Evolutionary conservation across 2,797 vertebrate genomes (phyloP), one percentile per base, ranked within the genome.

Genomic region (Remorina albescens): DNA sequence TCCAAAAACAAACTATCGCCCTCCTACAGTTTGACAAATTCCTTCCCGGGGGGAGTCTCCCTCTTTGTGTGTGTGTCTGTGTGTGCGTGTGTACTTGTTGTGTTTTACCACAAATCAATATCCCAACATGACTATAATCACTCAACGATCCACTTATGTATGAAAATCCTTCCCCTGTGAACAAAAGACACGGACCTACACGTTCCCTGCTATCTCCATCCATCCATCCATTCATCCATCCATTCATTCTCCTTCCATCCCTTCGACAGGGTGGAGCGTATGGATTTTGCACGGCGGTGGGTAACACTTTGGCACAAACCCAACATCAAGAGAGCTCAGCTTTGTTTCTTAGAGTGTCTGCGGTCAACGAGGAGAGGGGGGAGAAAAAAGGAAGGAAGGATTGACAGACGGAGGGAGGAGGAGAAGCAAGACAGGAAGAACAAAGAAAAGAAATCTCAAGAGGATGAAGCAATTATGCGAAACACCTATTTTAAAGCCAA

Each of bases 61-160:
- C 8, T 63, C 21, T 15, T 23, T 30, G 4, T 53, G 28, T 21
- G 39, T 37, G 59, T 51, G 51, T 68, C 39, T 62, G 61, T 32
- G 67, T 76, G 57, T 49, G 67, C 32, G 53, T 19, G 47, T 25
- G 28, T 49, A 49, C 21, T 41, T 41, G 51, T 39, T 39, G 54
- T 18, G 23, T 36, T 21, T 61, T 23, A 57, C 26, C 8, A 59
- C 62, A 12, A 61, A 78, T 86, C 88, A 81, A 86, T 88, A 73
- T 15, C 23, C 53, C 59, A 76, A 74, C 76, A 62, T 82, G 63
- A 73, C 30, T 61, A 63, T 87, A 74, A 88, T 87, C 85, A 83
- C 75, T 73, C 67, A 88, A 83, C 82, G 82, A 83, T 74, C 65
- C 65, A 59, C 23, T 2, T 16, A 13, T 8, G 50, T 51, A 30